Evolutionary conservation across 2,888 invertebrate species (phyloP), one percentile per base, ranked within the genome.

Genomic region (Tenthredo livida): DNA sequence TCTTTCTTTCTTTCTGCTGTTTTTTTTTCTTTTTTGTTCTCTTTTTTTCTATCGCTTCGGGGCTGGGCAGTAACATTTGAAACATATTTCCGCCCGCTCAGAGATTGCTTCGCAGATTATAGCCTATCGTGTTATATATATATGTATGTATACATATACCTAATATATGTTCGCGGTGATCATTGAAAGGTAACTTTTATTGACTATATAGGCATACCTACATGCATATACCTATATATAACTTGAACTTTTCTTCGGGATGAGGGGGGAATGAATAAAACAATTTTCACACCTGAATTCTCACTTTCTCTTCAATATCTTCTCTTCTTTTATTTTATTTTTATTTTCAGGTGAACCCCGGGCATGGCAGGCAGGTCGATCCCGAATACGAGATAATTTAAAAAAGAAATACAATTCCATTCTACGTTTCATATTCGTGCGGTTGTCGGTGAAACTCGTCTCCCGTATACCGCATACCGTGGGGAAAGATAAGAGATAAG

Each of bases 401-500:
- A 17, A 54, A 29, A 77, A 77, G 50, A 77, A 50, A 50, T 77
- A 77, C 43, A 77, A 77, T 77, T 77, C 54, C 50, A 77, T 77
- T 77, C 12, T 33, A 7, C 7, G 50, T 54, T 77, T 47, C 25
- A 77, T 77, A 50, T 77, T 50, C 43, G 47, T 77, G 40, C 10
- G 50, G 50, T 50, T 54, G n/a, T 54, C 29, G 17, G 17, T 50
- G 54, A 54, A 50, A 73, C 43, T 29, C 73, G 47, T 67, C 67
- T 17, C 17, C 17, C 33, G 67, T 33, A 67, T 67, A 67, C 17
- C 33, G 15, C 67, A 40, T n/a, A 54, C 77, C 77, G 47, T n/a
- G 6, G 58, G 80, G 61, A 80, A 40, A 61, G 58, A 80, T 80
- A 40, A 58, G 37, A 80, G 80, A 80, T 80, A 80, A 80, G 80